Base-by-base conservation (phyloP, 1,140 invertebrate species). In the Drosophila lacteicornis region DNA sequence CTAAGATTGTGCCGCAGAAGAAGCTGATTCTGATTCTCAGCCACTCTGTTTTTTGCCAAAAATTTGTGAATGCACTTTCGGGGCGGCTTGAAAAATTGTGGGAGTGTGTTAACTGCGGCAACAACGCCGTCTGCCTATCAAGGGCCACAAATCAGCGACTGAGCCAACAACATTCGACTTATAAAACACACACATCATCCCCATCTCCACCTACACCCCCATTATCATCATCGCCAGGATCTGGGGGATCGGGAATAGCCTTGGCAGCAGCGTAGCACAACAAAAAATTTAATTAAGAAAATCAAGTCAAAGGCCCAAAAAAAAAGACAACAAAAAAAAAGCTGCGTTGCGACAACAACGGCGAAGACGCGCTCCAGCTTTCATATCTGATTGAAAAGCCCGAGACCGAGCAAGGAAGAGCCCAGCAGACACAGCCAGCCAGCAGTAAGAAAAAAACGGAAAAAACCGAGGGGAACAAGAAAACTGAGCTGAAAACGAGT, bases 241-340 rank as follows among this genome's bases (percentile, higher is more conserved):
- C 65, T 66, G 38, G 36, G 40, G 60, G 74, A 55, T 75, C 70
- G 36, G 40, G 46, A 67, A 75, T 74, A 84, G 77, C 85, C 83
- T 88, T 84, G 80, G 84, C 84, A 75, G 70, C 84, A 71, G 74
- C 85, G 81, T 84, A 85, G 85, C 85, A 83, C 12, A 53, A 19
- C 8, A 90, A 71, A 63, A 88, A 90, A 88, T 88, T 88, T 90
- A 88, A 88, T 88, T 90, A 88, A 88, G 85, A 90, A 88, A 88
- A 88, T 88, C 84, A 88, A 87, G 85, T 79, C 80, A 75, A 88
- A 88, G 65, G 82, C 87, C 79, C 78, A 85, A 67, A 71, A 75
- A 67, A 67, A 75, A 58, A 78, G 62, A 63, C 25, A 19, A 12
- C 27, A 40, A 56, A 51, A 55, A 75, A 61, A 70, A 78, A 62